These are phyloP conservation scores for Thermophis baileyi DNA, from an alignment of 2,113 vertebrate genomes.

Conservation along the genomic window DNA sequence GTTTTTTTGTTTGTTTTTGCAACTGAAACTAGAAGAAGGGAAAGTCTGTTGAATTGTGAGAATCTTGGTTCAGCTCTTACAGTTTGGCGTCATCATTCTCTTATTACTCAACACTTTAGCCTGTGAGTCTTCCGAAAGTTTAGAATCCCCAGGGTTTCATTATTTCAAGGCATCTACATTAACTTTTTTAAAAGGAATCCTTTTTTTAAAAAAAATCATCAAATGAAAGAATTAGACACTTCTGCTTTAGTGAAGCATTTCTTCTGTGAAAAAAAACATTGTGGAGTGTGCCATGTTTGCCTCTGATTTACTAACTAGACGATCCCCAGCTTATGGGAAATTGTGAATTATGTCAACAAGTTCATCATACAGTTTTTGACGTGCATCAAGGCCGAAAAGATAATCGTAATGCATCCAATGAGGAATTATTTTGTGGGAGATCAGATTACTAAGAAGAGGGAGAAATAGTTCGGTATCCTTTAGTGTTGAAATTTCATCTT, in stretches of 20 bases:
- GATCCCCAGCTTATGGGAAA: neutral
- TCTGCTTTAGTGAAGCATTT: neutral
- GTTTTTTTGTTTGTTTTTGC: neutral
- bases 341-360: neutral
- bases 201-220: neutral
- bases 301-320: neutral
- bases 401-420: constrained; percentile 16
- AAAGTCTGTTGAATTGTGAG: neutral
- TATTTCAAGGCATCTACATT: neutral
- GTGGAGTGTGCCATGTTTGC: neutral
- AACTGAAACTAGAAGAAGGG: neutral
- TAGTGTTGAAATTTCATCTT: neutral
- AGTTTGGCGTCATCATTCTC: neutral
- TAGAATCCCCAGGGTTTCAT: neutral
- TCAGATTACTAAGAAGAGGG: neutral
- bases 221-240: neutral
- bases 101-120: neutral
- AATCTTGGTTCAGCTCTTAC: neutral
- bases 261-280: neutral
- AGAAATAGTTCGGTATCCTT: neutral
- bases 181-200: neutral
- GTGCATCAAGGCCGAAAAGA: neutral
- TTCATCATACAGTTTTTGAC: neutral
- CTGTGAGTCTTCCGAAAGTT: neutral
- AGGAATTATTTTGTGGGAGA: neutral